Percentiles rank a stretch among this genome's conserved stretches.
Evolutionary conservation across 2,797 vertebrate genomes (phyloP).

Genomic region (Argya squamiceps): DNA sequence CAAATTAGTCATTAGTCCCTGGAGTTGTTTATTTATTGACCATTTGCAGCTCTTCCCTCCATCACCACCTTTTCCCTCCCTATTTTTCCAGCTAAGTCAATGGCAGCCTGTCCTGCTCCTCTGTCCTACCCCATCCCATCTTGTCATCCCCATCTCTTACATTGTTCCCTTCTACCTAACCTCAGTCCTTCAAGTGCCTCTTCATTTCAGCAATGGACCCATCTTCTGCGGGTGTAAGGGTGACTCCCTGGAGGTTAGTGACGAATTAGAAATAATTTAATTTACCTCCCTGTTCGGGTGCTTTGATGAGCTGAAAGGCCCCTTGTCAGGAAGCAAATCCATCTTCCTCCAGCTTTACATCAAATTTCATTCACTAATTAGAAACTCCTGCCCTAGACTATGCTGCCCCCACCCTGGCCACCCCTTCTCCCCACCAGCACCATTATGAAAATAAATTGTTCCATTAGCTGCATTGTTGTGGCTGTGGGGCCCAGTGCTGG

Average conservation of each 20-base stretch:
- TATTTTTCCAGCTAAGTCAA: neutral
- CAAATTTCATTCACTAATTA: conserved; percentile 86
- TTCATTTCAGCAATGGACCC: conserved; percentile 24
- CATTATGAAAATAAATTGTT: conserved; percentile 84
- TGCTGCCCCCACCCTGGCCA: neutral
- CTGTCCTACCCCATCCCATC: neutral
- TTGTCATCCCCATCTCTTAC: neutral
- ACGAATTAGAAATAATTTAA: conserved; percentile 83
- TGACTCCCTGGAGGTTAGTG: conserved; percentile 74
- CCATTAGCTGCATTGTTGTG: conserved; percentile 81
- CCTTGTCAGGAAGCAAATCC: conserved; percentile 80
- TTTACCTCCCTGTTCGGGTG: conserved; percentile 74
- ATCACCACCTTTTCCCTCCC: neutral
- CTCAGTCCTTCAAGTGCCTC: conserved; percentile 21
- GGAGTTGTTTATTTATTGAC: neutral
- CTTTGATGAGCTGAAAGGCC: conserved; percentile 78
- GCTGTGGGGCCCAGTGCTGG: conserved; percentile 72
- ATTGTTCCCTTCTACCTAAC: neutral
- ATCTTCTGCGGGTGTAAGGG: conserved; percentile 53
- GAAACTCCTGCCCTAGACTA: conserved; percentile 65
- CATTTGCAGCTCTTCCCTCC: neutral
- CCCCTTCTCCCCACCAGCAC: conserved; percentile 62
- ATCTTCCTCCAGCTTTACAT: conserved; percentile 79
- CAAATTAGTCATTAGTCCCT: neutral
- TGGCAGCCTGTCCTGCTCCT: neutral